Percentiles rank a stretch among this genome's conserved stretches.
Evolutionary conservation across 2,888 invertebrate species (phyloP).

Genomic region (Nineta flava): DNA sequence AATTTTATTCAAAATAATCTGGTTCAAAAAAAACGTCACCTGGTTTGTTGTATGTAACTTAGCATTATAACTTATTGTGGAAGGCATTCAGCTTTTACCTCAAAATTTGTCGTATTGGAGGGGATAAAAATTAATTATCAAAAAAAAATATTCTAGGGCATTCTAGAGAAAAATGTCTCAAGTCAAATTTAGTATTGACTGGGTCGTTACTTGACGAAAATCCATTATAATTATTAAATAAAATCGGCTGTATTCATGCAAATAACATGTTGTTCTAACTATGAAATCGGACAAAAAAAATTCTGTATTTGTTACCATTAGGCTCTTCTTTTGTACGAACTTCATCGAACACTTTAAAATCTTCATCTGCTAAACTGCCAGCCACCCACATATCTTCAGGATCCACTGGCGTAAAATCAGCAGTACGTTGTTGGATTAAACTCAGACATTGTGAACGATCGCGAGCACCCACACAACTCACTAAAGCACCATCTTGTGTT

Average conservation of each 20-base stretch:
- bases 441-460: constrained; percentile 65
- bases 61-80: too few relatives aligned
- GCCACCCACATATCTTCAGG: constrained; percentile 83
- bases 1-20: background rate
- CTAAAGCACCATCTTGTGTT: constrained; percentile 37
- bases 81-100: too few relatives aligned
- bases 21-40: too few relatives aligned
- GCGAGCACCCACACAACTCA: constrained; percentile 51
- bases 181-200: too few relatives aligned
- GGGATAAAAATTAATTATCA: too few relatives aligned
- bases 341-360: constrained; percentile 60
- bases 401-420: constrained; percentile 69
- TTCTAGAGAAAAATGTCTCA: too few relatives aligned
- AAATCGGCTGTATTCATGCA: too few relatives aligned
- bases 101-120: too few relatives aligned
- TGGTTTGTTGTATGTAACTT: too few relatives aligned
- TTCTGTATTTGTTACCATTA: constrained; percentile 41
- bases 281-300: constrained; percentile 23
- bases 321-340: constrained; percentile 63
- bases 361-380: constrained; percentile 49
- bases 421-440: constrained; percentile 56
- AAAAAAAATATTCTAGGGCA: too few relatives aligned
- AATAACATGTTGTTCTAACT: background rate
- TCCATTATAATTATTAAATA: too few relatives aligned
- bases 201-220: too few relatives aligned